Conservation (phyloP, 2,113 vertebrate species). For the Chloebia gouldiae region DNA sequence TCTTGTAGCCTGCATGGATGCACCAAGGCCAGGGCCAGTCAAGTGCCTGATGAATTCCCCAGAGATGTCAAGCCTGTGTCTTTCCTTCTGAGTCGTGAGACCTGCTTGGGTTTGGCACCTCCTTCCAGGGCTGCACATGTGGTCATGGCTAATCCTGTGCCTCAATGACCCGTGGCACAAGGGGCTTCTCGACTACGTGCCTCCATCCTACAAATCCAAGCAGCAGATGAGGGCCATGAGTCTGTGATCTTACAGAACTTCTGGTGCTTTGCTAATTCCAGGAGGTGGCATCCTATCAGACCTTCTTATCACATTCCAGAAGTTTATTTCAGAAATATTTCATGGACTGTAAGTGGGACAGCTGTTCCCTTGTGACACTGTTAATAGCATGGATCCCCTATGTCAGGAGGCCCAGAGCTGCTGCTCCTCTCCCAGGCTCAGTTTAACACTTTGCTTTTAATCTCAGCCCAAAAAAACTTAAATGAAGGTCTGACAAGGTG, state of each 20-base stretch:
- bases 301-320: not conserved
- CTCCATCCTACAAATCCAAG: not conserved
- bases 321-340: constrained; percentile 11
- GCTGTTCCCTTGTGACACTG: not conserved
- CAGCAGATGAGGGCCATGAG: fast-evolving
- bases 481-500: not conserved
- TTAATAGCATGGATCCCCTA: not conserved
- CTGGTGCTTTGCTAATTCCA: not conserved
- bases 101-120: not conserved
- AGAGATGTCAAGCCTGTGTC: not conserved
- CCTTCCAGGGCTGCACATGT: not conserved
- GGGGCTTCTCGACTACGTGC: fast-evolving
- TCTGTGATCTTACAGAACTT: not conserved
- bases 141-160: not conserved
- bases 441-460: not conserved
- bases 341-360: not conserved
- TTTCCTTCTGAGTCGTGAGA: not conserved
- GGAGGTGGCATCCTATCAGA: not conserved
- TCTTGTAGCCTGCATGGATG: not conserved
- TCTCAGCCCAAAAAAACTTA: not conserved
- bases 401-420: not conserved
- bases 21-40: not conserved
- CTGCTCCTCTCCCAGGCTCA: not conserved
- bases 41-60: not conserved
- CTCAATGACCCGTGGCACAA: not conserved